These are phyloP conservation scores for Cladopsammia gracilis DNA, from an alignment of 64 coral and sea anemone species.

Conservation along the genomic window DNA sequence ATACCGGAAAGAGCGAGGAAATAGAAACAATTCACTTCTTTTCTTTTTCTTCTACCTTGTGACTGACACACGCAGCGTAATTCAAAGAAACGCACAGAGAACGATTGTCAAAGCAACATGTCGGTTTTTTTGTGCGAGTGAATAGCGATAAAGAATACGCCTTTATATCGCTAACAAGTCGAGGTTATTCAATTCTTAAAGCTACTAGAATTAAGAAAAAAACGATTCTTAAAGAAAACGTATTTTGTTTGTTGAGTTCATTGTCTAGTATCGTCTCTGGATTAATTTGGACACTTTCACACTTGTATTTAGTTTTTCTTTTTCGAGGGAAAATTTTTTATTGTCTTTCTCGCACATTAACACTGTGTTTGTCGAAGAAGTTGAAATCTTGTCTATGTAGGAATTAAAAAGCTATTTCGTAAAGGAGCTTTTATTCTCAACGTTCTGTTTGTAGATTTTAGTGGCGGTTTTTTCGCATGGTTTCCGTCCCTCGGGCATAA, in stretches of 20 bases:
- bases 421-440: background rate
- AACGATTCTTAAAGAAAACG: conserved; percentile 6
- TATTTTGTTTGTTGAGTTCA: background rate
- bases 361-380: background rate
- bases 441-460: background rate
- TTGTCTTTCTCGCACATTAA: background rate
- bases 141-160: conserved; percentile 32
- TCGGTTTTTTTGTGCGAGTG: conserved; percentile 18
- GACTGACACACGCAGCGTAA: background rate
- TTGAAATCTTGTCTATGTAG: background rate
- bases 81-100: conserved; percentile 1
- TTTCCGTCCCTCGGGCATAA: conserved; percentile 43
- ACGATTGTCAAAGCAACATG: conserved; percentile 25
- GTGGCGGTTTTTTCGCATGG: conserved; percentile 22
- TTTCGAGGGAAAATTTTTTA: background rate
- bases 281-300: background rate
- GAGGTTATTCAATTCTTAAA: conserved; percentile 6
- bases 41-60: background rate
- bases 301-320: background rate
- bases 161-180: conserved; percentile 13
- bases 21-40: conserved; percentile 27
- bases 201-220: conserved; percentile 2
- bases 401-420: background rate
- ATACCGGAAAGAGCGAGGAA: conserved; percentile 33
- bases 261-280: background rate